Evolutionary conservation across 2,113 vertebrate species (phyloP).

Genomic region (Ascaphus truei): DNA sequence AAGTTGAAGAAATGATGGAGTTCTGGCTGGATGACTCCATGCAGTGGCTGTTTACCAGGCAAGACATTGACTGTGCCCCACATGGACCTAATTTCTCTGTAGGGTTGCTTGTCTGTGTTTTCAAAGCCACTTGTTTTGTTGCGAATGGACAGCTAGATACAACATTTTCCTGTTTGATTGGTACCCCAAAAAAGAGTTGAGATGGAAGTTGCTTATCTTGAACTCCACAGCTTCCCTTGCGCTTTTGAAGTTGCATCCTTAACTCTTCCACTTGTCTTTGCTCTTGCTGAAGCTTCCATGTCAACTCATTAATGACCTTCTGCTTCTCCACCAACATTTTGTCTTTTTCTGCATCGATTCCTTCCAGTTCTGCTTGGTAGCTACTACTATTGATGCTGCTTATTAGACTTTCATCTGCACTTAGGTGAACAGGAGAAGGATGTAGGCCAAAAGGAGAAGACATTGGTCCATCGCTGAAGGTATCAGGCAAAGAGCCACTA

Average conservation of each 20-base stretch:
- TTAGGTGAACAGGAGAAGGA: constrained; percentile 66
- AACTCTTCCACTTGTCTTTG: constrained; percentile 93
- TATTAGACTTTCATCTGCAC: constrained; percentile 74
- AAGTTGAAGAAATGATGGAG: constrained; percentile 73
- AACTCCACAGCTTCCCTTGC: constrained; percentile 67
- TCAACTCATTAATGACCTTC: constrained; percentile 96
- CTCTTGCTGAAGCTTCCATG: constrained; percentile 93
- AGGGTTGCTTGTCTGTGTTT: constrained; percentile 47
- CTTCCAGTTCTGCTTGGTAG: constrained; percentile 63
- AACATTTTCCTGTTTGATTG: constrained; percentile 85
- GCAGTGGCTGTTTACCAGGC: constrained; percentile 59
- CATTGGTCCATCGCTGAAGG: constrained; percentile 86
- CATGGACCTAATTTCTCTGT: constrained; percentile 67
- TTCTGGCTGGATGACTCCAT: constrained; percentile 64
- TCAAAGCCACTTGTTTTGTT: constrained; percentile 62
- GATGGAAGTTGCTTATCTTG: constrained; percentile 57
- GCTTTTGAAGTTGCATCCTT: constrained; percentile 87
- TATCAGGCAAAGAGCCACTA: constrained; percentile 84
- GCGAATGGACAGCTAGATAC: constrained; percentile 83
- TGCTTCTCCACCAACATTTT: constrained; percentile 98
- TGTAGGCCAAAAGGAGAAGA: constrained; percentile 80
- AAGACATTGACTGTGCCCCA: constrained; percentile 50
- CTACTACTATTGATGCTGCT: constrained; percentile 59
- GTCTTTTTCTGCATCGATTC: constrained; percentile 87
- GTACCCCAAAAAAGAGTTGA: constrained; percentile 72